Evolutionary conservation across 2,113 vertebrate genomes (phyloP).

Genomic region (Psophia crepitans): DNA sequence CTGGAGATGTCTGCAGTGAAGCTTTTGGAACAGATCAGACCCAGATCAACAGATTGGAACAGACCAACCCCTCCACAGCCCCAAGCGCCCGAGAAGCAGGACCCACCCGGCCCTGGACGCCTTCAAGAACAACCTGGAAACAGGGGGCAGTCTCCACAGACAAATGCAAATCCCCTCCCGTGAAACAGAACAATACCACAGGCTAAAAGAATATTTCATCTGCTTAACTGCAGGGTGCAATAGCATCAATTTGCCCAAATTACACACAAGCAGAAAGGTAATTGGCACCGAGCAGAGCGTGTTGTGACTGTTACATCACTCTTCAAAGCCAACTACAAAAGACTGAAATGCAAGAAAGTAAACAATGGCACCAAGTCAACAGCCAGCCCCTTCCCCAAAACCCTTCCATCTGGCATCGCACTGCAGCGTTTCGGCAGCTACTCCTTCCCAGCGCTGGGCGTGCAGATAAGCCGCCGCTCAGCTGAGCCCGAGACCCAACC

Average conservation of each 20-base stretch:
- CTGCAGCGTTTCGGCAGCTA: constrained; percentile 19
- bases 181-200: not conserved
- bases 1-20: not conserved
- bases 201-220: constrained; percentile 21
- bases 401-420: constrained; percentile 52
- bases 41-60: no score
- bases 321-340: constrained; percentile 59
- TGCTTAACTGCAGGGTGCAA: constrained; percentile 20
- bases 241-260: constrained; percentile 56
- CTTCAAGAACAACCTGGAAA: accelerated
- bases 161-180: not conserved
- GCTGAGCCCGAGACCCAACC: not conserved
- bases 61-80: not conserved
- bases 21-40: not conserved
- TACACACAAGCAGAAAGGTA: constrained; percentile 39
- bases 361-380: constrained; percentile 69
- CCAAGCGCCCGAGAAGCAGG: accelerated
- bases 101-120: not conserved
- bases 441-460: not conserved
- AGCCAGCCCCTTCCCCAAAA: constrained; percentile 59
- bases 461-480: not conserved
- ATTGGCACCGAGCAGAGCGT: constrained; percentile 36
- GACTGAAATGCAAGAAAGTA: constrained; percentile 36
- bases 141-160: not conserved
- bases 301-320: constrained; percentile 53